Evolutionary conservation across 2,113 vertebrate species (phyloP), one percentile per base, ranked within the genome.

Genomic region (mouse (Mus musculus)): DNA sequence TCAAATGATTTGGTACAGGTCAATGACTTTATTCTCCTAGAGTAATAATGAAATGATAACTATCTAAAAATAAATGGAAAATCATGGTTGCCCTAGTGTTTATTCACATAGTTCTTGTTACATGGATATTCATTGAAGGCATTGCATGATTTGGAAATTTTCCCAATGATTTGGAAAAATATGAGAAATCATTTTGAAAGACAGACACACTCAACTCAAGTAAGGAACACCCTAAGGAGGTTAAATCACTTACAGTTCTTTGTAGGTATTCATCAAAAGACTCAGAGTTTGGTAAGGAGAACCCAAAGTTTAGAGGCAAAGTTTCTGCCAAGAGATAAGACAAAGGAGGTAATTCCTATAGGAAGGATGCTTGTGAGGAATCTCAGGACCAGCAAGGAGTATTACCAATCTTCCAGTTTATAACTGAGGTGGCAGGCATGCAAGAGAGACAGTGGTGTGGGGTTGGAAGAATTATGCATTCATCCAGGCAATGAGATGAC

Each of bases 121-220:
- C 2, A 30, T 6, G 33, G 13, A 9, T 76, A 13, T 28, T 17
- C 17, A 69, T 7, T 7, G 9, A 46, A 88, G 4, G 5, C 9
- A 36, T 39, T 14, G 54, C 24, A 52, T 24, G 26, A 52, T 59
- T 82, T 24, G 2, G 33, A 42, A 63, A 17, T 52, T 20, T 54
- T 49, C 17, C 17, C 7, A 75, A n/a, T 67, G n/a, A 10, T 88
- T 46, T 88, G 26, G 46, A 30, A 59, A 89, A 61, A 17, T 30
- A 65, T n/a, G 63, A 89, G 19, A 92, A 88, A 71, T 94, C 36
- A 91, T 65, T 30, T 71, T 24, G 65, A 91, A 94, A 85, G 22
- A 77, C 5, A 36, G 54, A 67, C 12, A 49, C 71, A 86, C 11
- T 71, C 39, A 54, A 8, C 14, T 84, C 63, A 26, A 67, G 26